Conservation (phyloP, 2,888 invertebrate species). For the Strigamia transsilvanica region DNA sequence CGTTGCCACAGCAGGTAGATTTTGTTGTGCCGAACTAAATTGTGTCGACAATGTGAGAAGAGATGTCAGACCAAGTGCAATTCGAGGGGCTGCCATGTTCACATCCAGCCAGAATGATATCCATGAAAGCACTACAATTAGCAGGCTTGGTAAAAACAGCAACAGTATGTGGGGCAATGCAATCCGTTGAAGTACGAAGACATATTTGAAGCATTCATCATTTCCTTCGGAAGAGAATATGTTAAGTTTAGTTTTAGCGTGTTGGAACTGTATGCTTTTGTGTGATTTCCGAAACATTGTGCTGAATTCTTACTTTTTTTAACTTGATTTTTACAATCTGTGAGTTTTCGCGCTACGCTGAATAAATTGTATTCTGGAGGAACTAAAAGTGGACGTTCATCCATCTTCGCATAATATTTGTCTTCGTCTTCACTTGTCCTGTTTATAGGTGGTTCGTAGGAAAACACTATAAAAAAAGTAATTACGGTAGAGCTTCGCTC, state of each 20-base stretch:
- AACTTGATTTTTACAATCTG: neutral
- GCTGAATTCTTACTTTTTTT: neutral
- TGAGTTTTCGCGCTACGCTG: neutral
- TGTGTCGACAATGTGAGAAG: neutral
- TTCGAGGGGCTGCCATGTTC: neutral
- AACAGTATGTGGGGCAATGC: neutral
- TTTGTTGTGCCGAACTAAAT: neutral
- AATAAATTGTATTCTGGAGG: neutral
- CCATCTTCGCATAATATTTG: neutral
- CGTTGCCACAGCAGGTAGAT: neutral
- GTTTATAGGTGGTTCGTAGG: neutral
- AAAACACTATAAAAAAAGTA: neutral
- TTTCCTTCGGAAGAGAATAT: neutral
- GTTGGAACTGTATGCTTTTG: too few relatives aligned
- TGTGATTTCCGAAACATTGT: neutral
- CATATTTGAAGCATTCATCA: neutral
- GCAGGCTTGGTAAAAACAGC: neutral
- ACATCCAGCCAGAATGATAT: slow-evolving; percentile 23
- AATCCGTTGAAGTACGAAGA: neutral
- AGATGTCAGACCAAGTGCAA: slow-evolving; percentile 14
- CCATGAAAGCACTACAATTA: neutral
- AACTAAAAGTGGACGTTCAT: neutral
- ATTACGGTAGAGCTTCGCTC: too few relatives aligned
- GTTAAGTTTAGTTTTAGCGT: too few relatives aligned
- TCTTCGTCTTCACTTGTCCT: neutral